phyloP scores from a whole-genome alignment of 2,888 invertebrate species.

The Cyclophora albipunctata region DNA sequence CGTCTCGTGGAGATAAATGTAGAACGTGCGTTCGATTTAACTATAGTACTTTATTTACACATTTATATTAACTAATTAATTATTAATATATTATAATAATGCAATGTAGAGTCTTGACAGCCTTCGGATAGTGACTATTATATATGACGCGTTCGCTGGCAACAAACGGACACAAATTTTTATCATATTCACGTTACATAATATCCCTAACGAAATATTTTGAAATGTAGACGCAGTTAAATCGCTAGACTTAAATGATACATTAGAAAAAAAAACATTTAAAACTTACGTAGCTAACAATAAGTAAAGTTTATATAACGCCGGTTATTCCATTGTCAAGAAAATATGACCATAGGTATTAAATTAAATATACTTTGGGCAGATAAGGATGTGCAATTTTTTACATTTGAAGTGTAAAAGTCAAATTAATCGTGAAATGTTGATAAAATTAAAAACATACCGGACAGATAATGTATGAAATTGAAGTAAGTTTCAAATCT shows the following conservation, averaged over 20 bases:
- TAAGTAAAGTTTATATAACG: too few species aligned
- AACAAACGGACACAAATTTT: slow-evolving; percentile 28
- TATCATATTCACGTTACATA: slow-evolving; percentile 1
- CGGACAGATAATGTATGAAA: too few species aligned
- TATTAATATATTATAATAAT: slow-evolving; percentile 62
- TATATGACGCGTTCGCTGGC: slow-evolving; percentile 48
- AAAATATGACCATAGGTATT: slow-evolving; percentile 9
- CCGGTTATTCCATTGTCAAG: slow-evolving; percentile 32
- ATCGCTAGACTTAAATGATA: too few species aligned
- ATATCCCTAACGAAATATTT: too few species aligned
- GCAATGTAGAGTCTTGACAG: slow-evolving; percentile 57
- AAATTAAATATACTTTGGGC: background rate
- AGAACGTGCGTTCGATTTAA: slow-evolving; percentile 54
- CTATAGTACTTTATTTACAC: slow-evolving; percentile 74
- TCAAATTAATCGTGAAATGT: too few species aligned
- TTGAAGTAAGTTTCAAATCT: too few species aligned
- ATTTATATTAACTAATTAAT: slow-evolving; percentile 44
- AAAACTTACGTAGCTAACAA: too few species aligned
- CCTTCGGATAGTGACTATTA: slow-evolving; percentile 53
- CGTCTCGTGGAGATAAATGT: slow-evolving; percentile 49
- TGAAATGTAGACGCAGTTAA: slow-evolving; percentile 9
- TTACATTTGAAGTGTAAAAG: too few species aligned
- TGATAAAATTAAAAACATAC: too few species aligned
- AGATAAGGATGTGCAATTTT: too few species aligned
- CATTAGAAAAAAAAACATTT: too few species aligned